Percentiles rank a stretch among this genome's conserved stretches.
Conservation (phyloP, 1,140 invertebrate genomes). For the Elymnias hypermnestra region DNA sequence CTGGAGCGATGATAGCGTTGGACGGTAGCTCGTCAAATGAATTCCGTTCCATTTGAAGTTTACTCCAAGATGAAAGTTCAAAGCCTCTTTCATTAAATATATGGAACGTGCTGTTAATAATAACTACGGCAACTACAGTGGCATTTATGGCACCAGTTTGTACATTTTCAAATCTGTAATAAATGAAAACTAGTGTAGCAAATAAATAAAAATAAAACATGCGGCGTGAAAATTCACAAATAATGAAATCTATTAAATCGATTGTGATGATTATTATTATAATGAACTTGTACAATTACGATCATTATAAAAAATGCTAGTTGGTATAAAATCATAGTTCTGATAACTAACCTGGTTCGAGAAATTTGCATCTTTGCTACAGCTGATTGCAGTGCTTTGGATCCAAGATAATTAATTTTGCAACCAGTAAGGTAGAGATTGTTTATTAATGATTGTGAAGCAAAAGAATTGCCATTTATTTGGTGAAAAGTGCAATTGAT, state of each 20-base stretch:
- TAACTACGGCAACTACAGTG: constrained; percentile 77
- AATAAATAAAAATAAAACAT: background rate
- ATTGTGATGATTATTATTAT: background rate
- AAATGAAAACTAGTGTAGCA: constrained; percentile 20
- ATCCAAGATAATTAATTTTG: constrained; percentile 74
- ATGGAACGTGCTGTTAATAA: constrained; percentile 79
- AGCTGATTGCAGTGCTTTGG: constrained; percentile 79
- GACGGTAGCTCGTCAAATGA: constrained; percentile 77
- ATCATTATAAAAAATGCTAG: background rate
- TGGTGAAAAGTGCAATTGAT: constrained; percentile 78
- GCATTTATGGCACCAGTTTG: constrained; percentile 79
- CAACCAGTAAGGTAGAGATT: constrained; percentile 79
- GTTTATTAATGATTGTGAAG: constrained; percentile 78
- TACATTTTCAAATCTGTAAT: constrained; percentile 80
- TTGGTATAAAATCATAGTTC: background rate
- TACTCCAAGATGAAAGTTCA: constrained; percentile 79
- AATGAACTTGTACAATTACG: background rate
- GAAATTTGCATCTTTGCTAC: constrained; percentile 80
- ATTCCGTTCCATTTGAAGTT: constrained; percentile 79
- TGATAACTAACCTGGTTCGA: constrained; percentile 78
- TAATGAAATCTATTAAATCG: background rate
- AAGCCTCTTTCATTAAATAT: constrained; percentile 76
- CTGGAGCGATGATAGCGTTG: constrained; percentile 73
- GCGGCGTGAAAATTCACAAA: background rate
- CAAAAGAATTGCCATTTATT: constrained; percentile 80